A percentile compares a stretch with the other conserved stretches of the same genome.
Conservation (phyloP, 2,797 vertebrate species). For the Phrynocephalus forsythii region DNA sequence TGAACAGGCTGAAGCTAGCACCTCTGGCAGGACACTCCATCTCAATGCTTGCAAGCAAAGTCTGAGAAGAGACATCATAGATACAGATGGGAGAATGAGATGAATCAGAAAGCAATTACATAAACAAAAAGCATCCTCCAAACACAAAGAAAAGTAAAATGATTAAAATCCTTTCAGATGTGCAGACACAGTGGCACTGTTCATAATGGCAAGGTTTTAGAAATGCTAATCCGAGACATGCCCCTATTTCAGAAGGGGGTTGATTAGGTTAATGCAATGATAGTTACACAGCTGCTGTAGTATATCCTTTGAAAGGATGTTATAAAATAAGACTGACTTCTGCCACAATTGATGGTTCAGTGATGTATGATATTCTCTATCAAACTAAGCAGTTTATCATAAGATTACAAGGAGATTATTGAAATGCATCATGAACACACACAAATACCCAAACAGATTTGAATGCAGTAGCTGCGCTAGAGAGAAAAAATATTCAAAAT, state of each 20-base stretch:
- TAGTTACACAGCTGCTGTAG: slow-evolving; percentile 51
- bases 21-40: slow-evolving; percentile 1
- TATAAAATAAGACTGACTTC: slow-evolving; percentile 51
- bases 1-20: neutral
- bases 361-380: slow-evolving; percentile 59
- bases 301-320: slow-evolving; percentile 47
- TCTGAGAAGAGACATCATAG: slow-evolving; percentile 9
- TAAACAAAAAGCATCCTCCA: slow-evolving; percentile 45
- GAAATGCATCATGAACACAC: slow-evolving; percentile 58
- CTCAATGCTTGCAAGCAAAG: slow-evolving; percentile 4
- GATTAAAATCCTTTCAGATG: slow-evolving; percentile 57
- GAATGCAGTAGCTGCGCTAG: slow-evolving; percentile 40
- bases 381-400: slow-evolving; percentile 67
- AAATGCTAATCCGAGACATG: slow-evolving; percentile 62
- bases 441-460: slow-evolving; percentile 47
- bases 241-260: slow-evolving; percentile 45
- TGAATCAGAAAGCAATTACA: slow-evolving; percentile 45
- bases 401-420: slow-evolving; percentile 71
- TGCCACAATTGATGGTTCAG: slow-evolving; percentile 38
- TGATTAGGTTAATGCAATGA: slow-evolving; percentile 63
- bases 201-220: slow-evolving; percentile 58
- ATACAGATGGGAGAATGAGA: neutral
- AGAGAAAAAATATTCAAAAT: neutral
- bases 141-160: slow-evolving; percentile 38
- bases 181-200: slow-evolving; percentile 33